Conservation (phyloP, 2,797 vertebrate genomes). For the Tadarida brasiliensis region DNA sequence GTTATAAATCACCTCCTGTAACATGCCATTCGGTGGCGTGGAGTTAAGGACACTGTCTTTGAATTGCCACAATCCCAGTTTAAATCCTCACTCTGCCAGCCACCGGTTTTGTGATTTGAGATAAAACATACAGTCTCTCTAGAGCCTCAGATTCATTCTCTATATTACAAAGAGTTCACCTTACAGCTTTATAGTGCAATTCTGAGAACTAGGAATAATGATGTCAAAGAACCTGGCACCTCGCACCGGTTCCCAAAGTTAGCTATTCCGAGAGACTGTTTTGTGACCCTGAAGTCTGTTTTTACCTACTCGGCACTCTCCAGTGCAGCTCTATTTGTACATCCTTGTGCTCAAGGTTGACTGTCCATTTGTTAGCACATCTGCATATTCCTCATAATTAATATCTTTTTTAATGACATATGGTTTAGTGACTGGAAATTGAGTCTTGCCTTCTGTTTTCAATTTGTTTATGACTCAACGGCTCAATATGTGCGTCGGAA, state of each 20-base stretch:
- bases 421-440: constrained; percentile 81
- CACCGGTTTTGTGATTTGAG: background rate
- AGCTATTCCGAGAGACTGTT: background rate
- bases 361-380: constrained; percentile 81
- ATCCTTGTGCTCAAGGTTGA: constrained; percentile 80
- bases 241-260: background rate
- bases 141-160: background rate
- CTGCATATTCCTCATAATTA: constrained; percentile 81
- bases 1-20: background rate
- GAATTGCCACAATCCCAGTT: background rate
- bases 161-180: background rate
- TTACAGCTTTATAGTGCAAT: background rate
- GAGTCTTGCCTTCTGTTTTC: constrained; percentile 83
- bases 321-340: constrained; percentile 15
- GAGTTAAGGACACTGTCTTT: background rate
- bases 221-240: background rate
- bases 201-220: constrained; percentile 8
- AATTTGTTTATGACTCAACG: constrained; percentile 83
- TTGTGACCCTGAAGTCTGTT: background rate
- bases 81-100: background rate
- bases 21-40: background rate
- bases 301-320: background rate
- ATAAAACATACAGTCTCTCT: background rate
- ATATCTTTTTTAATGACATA: constrained; percentile 83
- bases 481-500: constrained; percentile 75